Evolutionary conservation across 30 jellyfish, hydroid and myxozoan genomes (phyloP), one percentile per base, ranked within the genome.

Genomic region (Cassiopea andromeda): DNA sequence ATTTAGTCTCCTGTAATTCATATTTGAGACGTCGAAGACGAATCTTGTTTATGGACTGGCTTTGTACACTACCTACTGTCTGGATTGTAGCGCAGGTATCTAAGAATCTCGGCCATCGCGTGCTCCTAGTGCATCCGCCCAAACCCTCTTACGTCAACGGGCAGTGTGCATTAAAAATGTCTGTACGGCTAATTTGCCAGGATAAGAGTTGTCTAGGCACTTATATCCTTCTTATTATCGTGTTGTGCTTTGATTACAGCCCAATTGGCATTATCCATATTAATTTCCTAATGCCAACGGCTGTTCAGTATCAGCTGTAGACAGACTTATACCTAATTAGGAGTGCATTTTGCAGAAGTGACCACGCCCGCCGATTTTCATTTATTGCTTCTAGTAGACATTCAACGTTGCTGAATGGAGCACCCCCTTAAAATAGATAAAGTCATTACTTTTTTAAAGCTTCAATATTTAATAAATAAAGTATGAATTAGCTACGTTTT

Each of bases 111-210:
- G 38, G 2, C 43, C 73, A 27, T 64, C 6, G 73, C 73, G 73
- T 64, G 73, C 43, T 9, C 19, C 8, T 2, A 2, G 2, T 64
- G 8, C 43, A 4, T 4, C 73, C 15, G 15, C 73, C 27, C 73
- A 64, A 64, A 14, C 73, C 73, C 1, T 64, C 27, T 64, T 14
- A 64, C 73, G 0, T 64, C 27, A 64, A 64, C 5, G 38, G 19
- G 19, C 73, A 16, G 2, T 64, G 15, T 64, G 15, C 73, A 64
- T 64, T 64, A 9, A 0, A 64, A 64, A 64, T 64, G 73, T 64
- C 73, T 64, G 43, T 64, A 14, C 73, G 73, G 27, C 73, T 64
- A 64, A 64, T 64, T 64, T 64, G 73, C 19, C 73, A 64, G 73
- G 73, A 64, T 64, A 64, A 64, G 43, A 5, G 43, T 64, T 2